Base-by-base conservation (phyloP, 2,113 vertebrate species). In the Rhynchopsitta pachyrhyncha region DNA sequence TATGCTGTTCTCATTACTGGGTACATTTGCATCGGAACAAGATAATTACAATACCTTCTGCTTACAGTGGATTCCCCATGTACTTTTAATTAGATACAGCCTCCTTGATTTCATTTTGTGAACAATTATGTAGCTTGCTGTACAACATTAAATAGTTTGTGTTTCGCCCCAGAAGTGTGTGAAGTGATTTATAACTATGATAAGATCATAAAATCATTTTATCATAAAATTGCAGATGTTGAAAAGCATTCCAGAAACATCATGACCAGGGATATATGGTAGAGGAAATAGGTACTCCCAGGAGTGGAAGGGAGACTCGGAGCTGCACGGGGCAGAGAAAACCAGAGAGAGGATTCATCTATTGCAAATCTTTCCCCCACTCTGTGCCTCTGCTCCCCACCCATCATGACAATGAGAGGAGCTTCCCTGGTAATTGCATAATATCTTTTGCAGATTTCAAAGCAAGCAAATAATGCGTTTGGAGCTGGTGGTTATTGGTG, bases 21-120 rank as follows among this genome's bases (percentile, higher is more conserved):
- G 39, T 66, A 69, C 47, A 93, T 96, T 94, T 96, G 69, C 80
- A 95, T 90, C 0, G 12, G 82, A 93, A 86, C 70, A 93, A 84
- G 86, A 27, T 86, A 90, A 97, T 96, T 94, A 35, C 88, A 81
- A 55, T 33, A 31, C 76, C 66, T 86, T 95, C 80, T 93, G 90
- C 86, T 90, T 88, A 87, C 80, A 86, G 86, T 68, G 55, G 42
- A 66, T 93, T 94, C 81, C 90, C 83, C 5, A 3, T 69, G 62
- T 82, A 64, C 86, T 86, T 92, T 91, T 86, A 94, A 92, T 92
- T 74, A 55, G 80, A 42, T 57, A 14, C 33, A 60, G 10, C 62
- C 49, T 92, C 77, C 80, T 76, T 76, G 79, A 69, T 92, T 89
- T 89, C 41, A n/a, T 86, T 87, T 84, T 39, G 84, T 85, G 92